Evolutionary conservation across 2,113 vertebrate species (phyloP).

Genomic region (Sinocyclocheilus anophthalmus): DNA sequence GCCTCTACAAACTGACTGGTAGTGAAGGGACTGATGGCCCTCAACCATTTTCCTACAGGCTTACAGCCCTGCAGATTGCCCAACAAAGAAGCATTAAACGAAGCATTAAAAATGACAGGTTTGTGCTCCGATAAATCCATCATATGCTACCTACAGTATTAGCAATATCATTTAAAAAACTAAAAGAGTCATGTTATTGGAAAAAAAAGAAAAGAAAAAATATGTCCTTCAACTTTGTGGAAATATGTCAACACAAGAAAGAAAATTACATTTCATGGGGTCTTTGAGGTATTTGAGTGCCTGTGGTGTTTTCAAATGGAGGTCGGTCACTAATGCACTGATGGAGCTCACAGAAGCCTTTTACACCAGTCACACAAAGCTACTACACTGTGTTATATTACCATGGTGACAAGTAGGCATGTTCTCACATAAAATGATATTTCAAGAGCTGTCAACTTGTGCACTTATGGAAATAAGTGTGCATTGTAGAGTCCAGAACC

Average conservation of each 20-base stretch:
- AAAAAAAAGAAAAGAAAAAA: not conserved
- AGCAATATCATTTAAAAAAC: not conserved
- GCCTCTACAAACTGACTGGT: too few relatives aligned
- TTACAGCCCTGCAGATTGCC: too few relatives aligned
- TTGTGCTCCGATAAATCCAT: too few relatives aligned
- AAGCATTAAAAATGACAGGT: too few relatives aligned
- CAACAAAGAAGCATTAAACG: too few relatives aligned
- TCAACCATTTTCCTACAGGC: too few relatives aligned
- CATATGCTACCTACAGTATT: too few relatives aligned
- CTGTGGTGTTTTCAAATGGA: not conserved
- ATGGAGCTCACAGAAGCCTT: not conserved
- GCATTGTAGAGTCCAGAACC: not conserved
- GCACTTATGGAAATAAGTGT: not conserved
- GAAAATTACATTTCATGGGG: not conserved
- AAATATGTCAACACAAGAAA: not conserved
- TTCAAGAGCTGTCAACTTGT: not conserved
- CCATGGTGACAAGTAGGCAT: not conserved
- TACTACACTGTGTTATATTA: not conserved
- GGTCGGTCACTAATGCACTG: constrained; percentile 14
- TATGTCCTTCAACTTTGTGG: not conserved
- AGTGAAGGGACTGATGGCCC: too few relatives aligned
- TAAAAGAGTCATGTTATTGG: not conserved
- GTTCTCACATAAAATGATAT: not conserved
- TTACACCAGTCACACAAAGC: not conserved
- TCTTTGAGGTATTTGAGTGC: not conserved